Evolutionary conservation across 2,888 invertebrate species (phyloP).

Genomic region (Tetheella fluctuosa): DNA sequence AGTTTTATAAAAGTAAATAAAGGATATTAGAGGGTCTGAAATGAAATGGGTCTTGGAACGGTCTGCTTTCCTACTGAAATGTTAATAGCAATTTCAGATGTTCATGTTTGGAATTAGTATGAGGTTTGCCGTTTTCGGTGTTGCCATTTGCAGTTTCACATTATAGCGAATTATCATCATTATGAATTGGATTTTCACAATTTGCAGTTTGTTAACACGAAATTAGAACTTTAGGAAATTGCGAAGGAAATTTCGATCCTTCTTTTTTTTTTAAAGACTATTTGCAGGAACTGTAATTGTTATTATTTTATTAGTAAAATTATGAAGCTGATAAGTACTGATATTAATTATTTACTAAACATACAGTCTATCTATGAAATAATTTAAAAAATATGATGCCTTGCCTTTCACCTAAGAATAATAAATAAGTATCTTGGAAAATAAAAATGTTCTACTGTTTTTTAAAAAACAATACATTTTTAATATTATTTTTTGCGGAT

Average conservation of each 20-base stretch:
- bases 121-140: constrained; percentile 35
- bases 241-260: background rate
- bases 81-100: constrained; percentile 46
- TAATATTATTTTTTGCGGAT: background rate
- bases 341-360: too few relatives aligned
- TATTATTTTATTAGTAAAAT: background rate
- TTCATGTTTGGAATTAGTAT: constrained; percentile 41
- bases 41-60: constrained; percentile 34
- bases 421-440: too few relatives aligned
- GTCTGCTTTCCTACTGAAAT: constrained; percentile 34
- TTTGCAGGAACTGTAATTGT: background rate
- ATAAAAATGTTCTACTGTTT: background rate
- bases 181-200: too few relatives aligned
- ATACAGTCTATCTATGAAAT: too few relatives aligned
- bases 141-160: constrained; percentile 14
- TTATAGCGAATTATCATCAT: too few relatives aligned
- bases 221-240: background rate
- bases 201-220: background rate
- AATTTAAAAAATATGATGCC: too few relatives aligned
- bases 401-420: too few relatives aligned
- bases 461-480: background rate
- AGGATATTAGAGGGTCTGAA: constrained; percentile 43
- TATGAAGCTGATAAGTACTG: too few relatives aligned
- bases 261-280: background rate
- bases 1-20: constrained; percentile 51